phyloP scores from a whole-genome alignment of 1,140 invertebrate genomes.

The Nomia melanderi region DNA sequence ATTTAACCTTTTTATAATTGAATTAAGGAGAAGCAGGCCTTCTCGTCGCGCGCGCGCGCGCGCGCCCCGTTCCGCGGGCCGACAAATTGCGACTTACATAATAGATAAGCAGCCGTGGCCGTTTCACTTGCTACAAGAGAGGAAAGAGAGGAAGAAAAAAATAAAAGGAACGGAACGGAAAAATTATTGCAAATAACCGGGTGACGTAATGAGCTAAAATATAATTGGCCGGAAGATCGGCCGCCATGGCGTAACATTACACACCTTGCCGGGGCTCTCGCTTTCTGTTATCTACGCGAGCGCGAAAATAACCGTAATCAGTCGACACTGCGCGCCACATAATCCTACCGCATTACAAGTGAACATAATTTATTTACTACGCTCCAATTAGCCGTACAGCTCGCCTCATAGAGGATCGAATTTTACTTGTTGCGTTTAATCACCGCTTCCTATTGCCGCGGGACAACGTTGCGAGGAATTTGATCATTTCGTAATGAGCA shows the following conservation, averaged over 20 bases:
- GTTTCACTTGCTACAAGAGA: too few species aligned
- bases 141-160: too few species aligned
- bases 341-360: slow-evolving; percentile 51
- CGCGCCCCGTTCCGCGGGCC: not conserved
- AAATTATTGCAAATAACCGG: slow-evolving; percentile 35
- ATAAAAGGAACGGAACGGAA: too few species aligned
- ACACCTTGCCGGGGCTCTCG: slow-evolving; percentile 20
- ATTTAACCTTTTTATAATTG: slow-evolving; percentile 21
- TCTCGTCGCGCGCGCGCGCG: not conserved
- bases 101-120: not conserved
- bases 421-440: slow-evolving; percentile 61
- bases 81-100: slow-evolving; percentile 12
- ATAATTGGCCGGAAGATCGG: slow-evolving; percentile 47
- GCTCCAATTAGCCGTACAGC: slow-evolving; percentile 53
- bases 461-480: slow-evolving; percentile 19
- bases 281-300: slow-evolving; percentile 43
- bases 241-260: slow-evolving; percentile 30
- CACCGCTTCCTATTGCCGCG: slow-evolving; percentile 50
- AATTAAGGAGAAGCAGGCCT: slow-evolving; percentile 5
- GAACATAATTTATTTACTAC: slow-evolving; percentile 62
- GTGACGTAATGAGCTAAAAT: slow-evolving; percentile 44
- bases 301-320: slow-evolving; percentile 61
- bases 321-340: slow-evolving; percentile 40
- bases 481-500: slow-evolving; percentile 13
- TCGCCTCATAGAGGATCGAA: slow-evolving; percentile 53